Percentiles rank a stretch among this genome's conserved stretches.
Evolutionary conservation across 2,888 invertebrate genomes (phyloP).

Genomic region (Athetis lepigone): DNA sequence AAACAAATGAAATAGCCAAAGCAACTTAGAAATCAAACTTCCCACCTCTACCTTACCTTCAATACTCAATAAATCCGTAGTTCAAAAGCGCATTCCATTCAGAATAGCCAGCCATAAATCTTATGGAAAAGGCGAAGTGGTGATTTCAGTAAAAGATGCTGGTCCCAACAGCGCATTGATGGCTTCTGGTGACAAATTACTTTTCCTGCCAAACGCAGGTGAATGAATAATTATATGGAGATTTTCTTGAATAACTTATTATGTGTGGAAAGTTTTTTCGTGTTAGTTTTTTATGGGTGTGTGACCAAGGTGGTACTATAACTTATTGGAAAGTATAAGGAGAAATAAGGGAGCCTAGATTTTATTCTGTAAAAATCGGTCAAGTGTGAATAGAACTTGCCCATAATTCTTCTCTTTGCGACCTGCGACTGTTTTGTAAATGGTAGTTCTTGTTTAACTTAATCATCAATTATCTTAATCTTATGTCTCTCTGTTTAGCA

Average conservation of each 20-base stretch:
- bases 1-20: too few species aligned
- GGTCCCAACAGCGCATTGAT: constrained; percentile 49
- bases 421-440: too few species aligned
- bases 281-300: neutral
- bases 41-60: neutral
- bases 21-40: too few species aligned
- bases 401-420: too few species aligned
- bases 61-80: constrained; percentile 33
- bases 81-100: constrained; percentile 47
- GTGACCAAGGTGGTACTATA: too few species aligned
- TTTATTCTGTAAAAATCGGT: too few species aligned
- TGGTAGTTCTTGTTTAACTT: too few species aligned
- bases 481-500: too few species aligned
- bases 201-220: constrained; percentile 33
- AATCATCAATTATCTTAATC: too few species aligned
- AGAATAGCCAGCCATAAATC: constrained; percentile 53
- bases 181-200: constrained; percentile 50
- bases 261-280: constrained; percentile 2
- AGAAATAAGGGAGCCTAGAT: too few species aligned
- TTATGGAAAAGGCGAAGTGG: constrained; percentile 39
- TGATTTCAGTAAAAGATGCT: constrained; percentile 52
- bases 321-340: too few species aligned
- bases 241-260: constrained; percentile 35
- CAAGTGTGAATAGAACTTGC: too few species aligned
- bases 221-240: constrained; percentile 41